Percentiles rank a stretch among this genome's conserved stretches.
Conservation (phyloP, 1,140 invertebrate species). For the Caligus rogercresseyi region DNA sequence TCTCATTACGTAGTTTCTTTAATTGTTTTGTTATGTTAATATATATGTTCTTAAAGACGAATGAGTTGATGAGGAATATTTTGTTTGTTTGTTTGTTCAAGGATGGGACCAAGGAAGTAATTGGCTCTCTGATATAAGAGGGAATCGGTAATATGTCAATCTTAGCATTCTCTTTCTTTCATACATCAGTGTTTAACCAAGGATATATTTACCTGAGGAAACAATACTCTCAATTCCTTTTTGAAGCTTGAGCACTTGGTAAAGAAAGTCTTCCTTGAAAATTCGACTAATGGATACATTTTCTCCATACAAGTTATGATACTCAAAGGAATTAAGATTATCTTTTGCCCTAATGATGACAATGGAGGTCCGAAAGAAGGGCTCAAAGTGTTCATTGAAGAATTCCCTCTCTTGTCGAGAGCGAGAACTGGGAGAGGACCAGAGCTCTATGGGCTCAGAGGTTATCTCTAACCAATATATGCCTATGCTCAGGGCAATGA, state of each 20-base stretch:
- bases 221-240: conserved; percentile 37
- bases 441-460: conserved; percentile 88
- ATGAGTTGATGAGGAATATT: too few species aligned
- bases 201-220: neutral
- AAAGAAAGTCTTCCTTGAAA: conserved; percentile 30
- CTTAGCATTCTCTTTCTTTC: too few species aligned
- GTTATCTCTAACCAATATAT: conserved; percentile 52
- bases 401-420: conserved; percentile 69
- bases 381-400: conserved; percentile 80
- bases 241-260: conserved; percentile 53
- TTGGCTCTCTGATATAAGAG: too few species aligned
- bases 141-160: too few species aligned
- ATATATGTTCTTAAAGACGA: too few species aligned
- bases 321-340: conserved; percentile 4
- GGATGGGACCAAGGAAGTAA: too few species aligned
- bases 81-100: too few species aligned
- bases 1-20: too few species aligned
- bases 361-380: conserved; percentile 88
- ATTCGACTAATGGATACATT: conserved; percentile 14
- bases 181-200: too few species aligned
- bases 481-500: conserved; percentile 41
- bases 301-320: conserved; percentile 16
- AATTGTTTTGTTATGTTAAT: too few species aligned
- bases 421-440: conserved; percentile 70
- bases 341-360: conserved; percentile 45